Evolutionary conservation across 2,888 invertebrate species (phyloP), one percentile per base, ranked within the genome.

Genomic region (Drosophila longiperda): DNA sequence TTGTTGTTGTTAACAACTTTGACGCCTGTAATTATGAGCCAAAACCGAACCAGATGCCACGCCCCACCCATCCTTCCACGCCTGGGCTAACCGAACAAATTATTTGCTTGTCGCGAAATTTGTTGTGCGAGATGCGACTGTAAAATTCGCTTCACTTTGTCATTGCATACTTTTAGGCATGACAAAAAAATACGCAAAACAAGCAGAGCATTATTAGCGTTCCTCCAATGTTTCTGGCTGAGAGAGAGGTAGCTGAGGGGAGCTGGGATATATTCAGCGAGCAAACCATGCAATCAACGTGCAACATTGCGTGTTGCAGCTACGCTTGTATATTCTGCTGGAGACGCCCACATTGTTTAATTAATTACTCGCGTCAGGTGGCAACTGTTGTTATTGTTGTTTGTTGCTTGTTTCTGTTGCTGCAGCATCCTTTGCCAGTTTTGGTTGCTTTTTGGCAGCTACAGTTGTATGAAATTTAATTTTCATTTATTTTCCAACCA

Each of bases 11-110:
- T 82, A 82, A 82, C 87, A 85, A 85, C 83, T 80, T 76, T 81
- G 80, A 78, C 83, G 86, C 83, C 78, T 87, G 88, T 82, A 83
- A 88, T 86, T 85, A 82, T 75, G 73, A 77, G 62, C 63, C 68
- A 9, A 34, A 55, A 45, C 50, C 40, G n/a, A 33, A 34, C 15
- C 36, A 61, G 54, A 38, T 20, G 12, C 17, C 36, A n/a, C 26
- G 34, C 42, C 34, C 36, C 36, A 20, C 8, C n/a, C 15, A 29
- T 29, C 29, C 29, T 15, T 54, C 17, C 20, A n/a, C 4, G 58
- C 26, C 38, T 29, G 49, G 42, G 69, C 49, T 40, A 61, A 49
- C 42, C 67, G 40, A 66, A 69, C 40, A 54, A 79, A 73, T 75
- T 70, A 69, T 79, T 73, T 52, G 75, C 65, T 53, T 58, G 60